phyloP scores from a whole-genome alignment of 2,113 vertebrate genomes.

The Ammodytes dubius region DNA sequence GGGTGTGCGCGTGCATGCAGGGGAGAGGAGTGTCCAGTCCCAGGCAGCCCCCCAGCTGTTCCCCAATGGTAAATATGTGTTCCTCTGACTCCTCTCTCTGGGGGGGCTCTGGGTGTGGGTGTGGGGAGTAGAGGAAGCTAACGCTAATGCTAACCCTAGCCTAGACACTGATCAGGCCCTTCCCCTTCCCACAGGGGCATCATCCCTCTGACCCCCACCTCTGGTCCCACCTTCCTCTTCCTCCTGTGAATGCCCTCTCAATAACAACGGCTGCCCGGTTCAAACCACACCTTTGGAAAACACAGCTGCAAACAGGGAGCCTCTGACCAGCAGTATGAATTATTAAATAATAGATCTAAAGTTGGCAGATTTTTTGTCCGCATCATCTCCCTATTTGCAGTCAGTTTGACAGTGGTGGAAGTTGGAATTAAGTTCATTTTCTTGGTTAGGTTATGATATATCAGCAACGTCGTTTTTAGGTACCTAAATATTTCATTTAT shows the following conservation, averaged over 20 bases:
- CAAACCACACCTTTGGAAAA: slow-evolving; percentile 76
- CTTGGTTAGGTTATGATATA: not conserved
- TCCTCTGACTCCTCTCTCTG: slow-evolving; percentile 82
- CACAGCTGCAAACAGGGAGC: slow-evolving; percentile 71
- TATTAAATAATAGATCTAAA: slow-evolving; percentile 22
- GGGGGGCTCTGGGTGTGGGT: slow-evolving; percentile 63
- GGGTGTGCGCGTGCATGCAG: slow-evolving; percentile 88
- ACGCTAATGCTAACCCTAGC: slow-evolving; percentile 31
- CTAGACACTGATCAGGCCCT: slow-evolving; percentile 61
- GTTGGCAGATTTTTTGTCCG: not conserved
- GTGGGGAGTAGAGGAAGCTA: slow-evolving; percentile 75
- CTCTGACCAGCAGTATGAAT: slow-evolving; percentile 11
- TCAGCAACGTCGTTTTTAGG: not conserved
- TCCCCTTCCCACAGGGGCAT: slow-evolving; percentile 71
- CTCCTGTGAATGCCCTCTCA: slow-evolving; percentile 80
- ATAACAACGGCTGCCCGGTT: slow-evolving; percentile 72
- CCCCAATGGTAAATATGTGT: slow-evolving; percentile 98
- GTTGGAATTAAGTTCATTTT: not conserved
- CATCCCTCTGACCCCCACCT: slow-evolving; percentile 73
- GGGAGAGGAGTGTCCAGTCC: slow-evolving; percentile 95
- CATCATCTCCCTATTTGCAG: not conserved
- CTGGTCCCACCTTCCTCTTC: slow-evolving; percentile 71
- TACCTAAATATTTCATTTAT: not conserved
- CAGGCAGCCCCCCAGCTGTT: slow-evolving; percentile 92
- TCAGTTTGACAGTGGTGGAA: not conserved